Percentiles rank a stretch among this genome's conserved stretches.
Conservation (phyloP, 2,797 vertebrate species). For the Pseudomugil tenellus region DNA sequence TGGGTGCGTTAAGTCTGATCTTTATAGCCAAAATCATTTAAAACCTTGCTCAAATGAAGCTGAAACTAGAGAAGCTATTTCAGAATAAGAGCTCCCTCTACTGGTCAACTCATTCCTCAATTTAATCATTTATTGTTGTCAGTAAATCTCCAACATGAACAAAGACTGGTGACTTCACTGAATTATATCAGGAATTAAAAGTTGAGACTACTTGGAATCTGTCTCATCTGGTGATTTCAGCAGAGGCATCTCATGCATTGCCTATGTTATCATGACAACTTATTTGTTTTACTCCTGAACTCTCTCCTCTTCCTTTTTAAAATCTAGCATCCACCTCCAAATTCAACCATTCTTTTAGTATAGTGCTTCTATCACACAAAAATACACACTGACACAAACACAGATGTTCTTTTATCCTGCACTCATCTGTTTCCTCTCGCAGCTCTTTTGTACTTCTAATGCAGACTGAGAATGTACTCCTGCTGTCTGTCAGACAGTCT, state of each 20-base stretch:
- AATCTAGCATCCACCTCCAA: constrained; percentile 18
- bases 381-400: constrained; percentile 6
- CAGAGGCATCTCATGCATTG: constrained; percentile 35
- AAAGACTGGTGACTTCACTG: constrained; percentile 14
- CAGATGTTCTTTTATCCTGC: constrained; percentile 2
- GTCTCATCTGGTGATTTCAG: constrained; percentile 31
- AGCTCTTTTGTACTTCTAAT: constrained; percentile 46
- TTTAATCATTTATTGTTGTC: not conserved
- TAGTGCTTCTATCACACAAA: constrained; percentile 13
- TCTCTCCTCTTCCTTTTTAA: constrained; percentile 7
- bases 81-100: constrained; percentile 73
- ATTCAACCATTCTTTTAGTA: not conserved
- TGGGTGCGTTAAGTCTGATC: constrained; percentile 25
- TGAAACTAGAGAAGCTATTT: constrained; percentile 19
- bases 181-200: constrained; percentile 31
- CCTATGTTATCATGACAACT: constrained; percentile 6
- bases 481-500: constrained; percentile 57
- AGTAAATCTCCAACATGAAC: constrained; percentile 4
- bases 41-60: constrained; percentile 23
- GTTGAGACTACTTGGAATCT: constrained; percentile 44
- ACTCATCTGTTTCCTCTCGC: constrained; percentile 34
- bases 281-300: constrained; percentile 21
- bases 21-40: constrained; percentile 28
- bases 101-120: constrained; percentile 22
- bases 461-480: constrained; percentile 41